phyloP scores from a whole-genome alignment of 2,888 invertebrate genomes.

The Coelinius sp. region DNA sequence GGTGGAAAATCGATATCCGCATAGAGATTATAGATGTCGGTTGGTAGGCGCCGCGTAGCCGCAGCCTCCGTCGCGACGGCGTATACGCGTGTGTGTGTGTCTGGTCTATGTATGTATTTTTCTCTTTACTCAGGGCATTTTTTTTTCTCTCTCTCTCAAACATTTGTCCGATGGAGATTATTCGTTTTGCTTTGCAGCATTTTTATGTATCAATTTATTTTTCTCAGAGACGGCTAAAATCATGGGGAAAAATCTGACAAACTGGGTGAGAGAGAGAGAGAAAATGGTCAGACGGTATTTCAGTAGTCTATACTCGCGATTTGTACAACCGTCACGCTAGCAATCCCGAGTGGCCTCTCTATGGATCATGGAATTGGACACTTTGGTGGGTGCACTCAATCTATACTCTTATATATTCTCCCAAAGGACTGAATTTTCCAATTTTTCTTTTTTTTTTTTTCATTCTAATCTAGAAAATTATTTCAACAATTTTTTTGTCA shows the following conservation, averaged over 20 bases:
- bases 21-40: conserved; percentile 72
- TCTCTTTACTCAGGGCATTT: conserved; percentile 33
- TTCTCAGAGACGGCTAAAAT: neutral
- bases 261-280: neutral
- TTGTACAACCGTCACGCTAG: conserved; percentile 36
- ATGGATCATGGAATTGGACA: neutral
- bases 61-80: conserved; percentile 71
- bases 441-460: neutral
- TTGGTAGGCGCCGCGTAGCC: conserved; percentile 71
- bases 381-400: conserved; percentile 12
- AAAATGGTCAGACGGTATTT: conserved; percentile 43
- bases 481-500: too few relatives aligned
- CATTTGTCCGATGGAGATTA: neutral
- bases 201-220: too few relatives aligned
- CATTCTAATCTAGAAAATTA: neutral
- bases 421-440: neutral
- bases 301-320: conserved; percentile 40
- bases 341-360: conserved; percentile 32
- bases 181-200: too few relatives aligned
- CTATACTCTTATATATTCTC: neutral
- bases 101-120: conserved; percentile 29
- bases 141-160: conserved; percentile 12
- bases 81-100: conserved; percentile 58
- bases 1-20: conserved; percentile 71
- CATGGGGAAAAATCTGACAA: too few relatives aligned